Conservation (phyloP, 2,113 vertebrate species). For the Lophura nycthemera region DNA sequence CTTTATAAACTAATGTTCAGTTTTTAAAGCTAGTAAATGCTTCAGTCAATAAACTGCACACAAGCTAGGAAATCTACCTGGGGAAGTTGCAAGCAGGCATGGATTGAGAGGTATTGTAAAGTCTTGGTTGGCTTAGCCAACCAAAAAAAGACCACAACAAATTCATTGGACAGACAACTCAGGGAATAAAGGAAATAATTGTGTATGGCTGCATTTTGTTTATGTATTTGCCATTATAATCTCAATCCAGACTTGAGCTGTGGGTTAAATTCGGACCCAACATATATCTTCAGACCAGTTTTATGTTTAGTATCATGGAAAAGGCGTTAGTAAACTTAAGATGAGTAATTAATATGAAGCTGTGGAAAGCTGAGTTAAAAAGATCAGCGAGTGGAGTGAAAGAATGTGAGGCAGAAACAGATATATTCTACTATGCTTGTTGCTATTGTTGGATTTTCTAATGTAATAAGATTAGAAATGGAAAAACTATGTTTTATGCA, state of each 20-base stretch:
- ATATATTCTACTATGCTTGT: too few species aligned
- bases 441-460: too few species aligned
- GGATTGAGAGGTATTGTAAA: background rate
- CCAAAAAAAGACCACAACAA: background rate
- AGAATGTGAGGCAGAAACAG: too few species aligned
- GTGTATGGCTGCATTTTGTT: background rate
- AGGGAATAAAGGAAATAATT: background rate
- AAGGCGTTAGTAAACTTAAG: too few species aligned
- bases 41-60: background rate
- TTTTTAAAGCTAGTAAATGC: background rate
- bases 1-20: background rate
- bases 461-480: too few species aligned
- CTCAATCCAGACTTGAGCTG: background rate
- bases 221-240: background rate
- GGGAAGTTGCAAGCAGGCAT: rapidly evolving
- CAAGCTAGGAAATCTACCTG: background rate
- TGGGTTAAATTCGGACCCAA: background rate
- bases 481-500: too few species aligned
- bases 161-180: background rate
- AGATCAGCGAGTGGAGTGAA: too few species aligned
- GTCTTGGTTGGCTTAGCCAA: background rate
- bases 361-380: too few species aligned
- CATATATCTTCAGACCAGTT: background rate
- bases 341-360: too few species aligned
- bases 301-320: background rate